Percentiles rank a stretch among this genome's conserved stretches.
These are phyloP conservation scores for Drosophila fuyamai DNA, from an alignment of 1,140 invertebrate genomes.

Conservation along the genomic window DNA sequence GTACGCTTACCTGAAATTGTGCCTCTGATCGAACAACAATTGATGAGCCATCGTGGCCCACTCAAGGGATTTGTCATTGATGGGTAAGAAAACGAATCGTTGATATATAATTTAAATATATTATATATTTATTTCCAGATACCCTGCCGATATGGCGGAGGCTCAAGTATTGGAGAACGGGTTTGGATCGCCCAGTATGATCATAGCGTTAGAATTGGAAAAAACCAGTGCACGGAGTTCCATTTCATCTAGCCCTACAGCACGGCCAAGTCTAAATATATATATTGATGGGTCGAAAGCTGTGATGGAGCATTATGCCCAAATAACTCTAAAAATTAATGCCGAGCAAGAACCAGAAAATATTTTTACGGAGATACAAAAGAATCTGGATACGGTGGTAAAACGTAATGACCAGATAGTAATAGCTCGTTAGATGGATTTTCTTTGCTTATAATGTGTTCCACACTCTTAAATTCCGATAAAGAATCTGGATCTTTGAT, in stretches of 20 bases:
- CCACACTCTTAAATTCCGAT: too few relatives aligned
- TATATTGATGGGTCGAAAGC: not conserved
- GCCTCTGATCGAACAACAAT: slow-evolving; percentile 18
- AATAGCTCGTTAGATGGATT: not conserved
- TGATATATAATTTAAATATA: not conserved
- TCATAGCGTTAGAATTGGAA: slow-evolving; percentile 32
- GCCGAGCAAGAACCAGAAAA: slow-evolving; percentile 1
- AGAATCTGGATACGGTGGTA: slow-evolving; percentile 22
- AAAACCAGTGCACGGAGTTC: not conserved
- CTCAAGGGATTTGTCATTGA: slow-evolving; percentile 41
- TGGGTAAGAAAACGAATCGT: slow-evolving; percentile 23
- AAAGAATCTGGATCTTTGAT: too few relatives aligned
- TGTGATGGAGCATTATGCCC: slow-evolving; percentile 28
- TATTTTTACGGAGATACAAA: slow-evolving; percentile 38
- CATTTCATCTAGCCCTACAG: accelerated
- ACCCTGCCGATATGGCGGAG: slow-evolving; percentile 26
- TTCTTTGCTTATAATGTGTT: too few relatives aligned
- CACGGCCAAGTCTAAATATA: not conserved
- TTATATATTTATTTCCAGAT: slow-evolving; percentile 14
- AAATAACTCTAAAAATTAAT: slow-evolving; percentile 19
- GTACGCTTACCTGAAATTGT: slow-evolving; percentile 19
- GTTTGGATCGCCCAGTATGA: slow-evolving; percentile 33
- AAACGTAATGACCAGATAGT: not conserved
- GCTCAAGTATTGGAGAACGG: slow-evolving; percentile 22
- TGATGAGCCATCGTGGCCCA: not conserved